Conservation (phyloP, 2,888 invertebrate species). For the Lochmaea crataegi region DNA sequence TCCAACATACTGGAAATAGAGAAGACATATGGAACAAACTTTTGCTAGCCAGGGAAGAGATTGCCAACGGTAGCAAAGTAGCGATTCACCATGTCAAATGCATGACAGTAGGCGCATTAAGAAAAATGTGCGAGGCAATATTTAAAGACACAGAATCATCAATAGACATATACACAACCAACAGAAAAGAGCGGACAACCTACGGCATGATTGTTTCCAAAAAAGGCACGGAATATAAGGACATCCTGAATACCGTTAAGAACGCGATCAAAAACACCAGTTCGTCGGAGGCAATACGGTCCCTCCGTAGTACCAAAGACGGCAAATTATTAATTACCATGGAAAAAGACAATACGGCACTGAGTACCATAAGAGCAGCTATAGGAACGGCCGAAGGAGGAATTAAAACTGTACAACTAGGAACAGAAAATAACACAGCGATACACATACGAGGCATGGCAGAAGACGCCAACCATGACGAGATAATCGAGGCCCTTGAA, state of each 20-base stretch:
- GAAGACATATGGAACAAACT: too few species aligned
- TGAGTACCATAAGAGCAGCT: constrained; percentile 2
- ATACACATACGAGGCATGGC: constrained; percentile 15
- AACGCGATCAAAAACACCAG: neutral
- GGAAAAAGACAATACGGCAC: constrained; percentile 13
- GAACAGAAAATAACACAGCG: neutral
- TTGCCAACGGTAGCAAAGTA: too few species aligned
- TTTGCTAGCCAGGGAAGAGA: too few species aligned
- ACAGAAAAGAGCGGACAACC: neutral
- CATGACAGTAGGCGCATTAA: too few species aligned
- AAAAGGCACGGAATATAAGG: neutral
- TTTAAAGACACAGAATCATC: neutral
- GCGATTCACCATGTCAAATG: too few species aligned
- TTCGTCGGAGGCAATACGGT: neutral
- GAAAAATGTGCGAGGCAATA: neutral
- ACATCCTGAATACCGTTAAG: neutral
- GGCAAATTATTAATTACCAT: constrained; percentile 22
- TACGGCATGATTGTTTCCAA: neutral
- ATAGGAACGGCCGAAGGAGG: neutral
- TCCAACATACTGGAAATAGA: too few species aligned
- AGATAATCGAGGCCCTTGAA: neutral
- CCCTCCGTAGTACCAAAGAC: constrained; percentile 13
- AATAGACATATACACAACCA: neutral
- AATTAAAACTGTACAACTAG: constrained; percentile 1
- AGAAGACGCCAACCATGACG: neutral